A percentile compares a stretch with the other conserved stretches of the same genome.
Conservation (phyloP, 2,888 invertebrate genomes). For the Axea sp. region DNA sequence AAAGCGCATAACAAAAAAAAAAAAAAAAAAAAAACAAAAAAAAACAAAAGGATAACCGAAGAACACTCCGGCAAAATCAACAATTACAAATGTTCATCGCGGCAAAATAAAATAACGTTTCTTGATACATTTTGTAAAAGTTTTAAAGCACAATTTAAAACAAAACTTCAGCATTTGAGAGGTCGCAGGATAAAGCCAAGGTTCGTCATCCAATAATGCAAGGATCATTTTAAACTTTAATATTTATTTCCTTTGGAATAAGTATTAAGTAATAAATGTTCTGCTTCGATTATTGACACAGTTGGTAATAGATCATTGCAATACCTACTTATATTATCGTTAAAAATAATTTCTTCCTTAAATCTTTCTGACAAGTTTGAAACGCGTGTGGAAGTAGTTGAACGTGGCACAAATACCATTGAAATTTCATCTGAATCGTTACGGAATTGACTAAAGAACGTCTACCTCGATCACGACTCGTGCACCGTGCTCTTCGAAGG, state of each 20-base stretch:
- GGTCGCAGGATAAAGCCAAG: too few species aligned
- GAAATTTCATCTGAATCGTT: conserved; percentile 37
- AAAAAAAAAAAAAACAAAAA: too few species aligned
- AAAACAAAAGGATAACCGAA: too few species aligned
- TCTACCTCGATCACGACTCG: conserved; percentile 18
- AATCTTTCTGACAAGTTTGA: conserved; percentile 11
- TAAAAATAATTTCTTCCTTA: conserved; percentile 52
- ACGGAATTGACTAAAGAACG: conserved; percentile 55
- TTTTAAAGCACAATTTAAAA: too few species aligned
- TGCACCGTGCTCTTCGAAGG: conserved; percentile 14
- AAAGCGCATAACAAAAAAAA: too few species aligned
- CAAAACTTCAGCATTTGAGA: too few species aligned
- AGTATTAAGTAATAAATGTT: conserved; percentile 38
- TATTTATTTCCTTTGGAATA: conserved; percentile 50
- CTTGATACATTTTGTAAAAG: too few species aligned
- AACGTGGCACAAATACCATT: conserved; percentile 51
- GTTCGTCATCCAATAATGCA: too few species aligned
- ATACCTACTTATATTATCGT: conserved; percentile 46
- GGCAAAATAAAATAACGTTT: too few species aligned
- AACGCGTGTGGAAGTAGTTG: conserved; percentile 50
- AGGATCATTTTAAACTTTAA: conserved; percentile 36
- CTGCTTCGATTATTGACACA: conserved; percentile 47
- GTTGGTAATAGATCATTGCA: conserved; percentile 42
- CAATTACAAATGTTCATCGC: too few species aligned
- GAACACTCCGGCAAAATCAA: too few species aligned